Base-by-base conservation (phyloP, 2,113 vertebrate genomes). In the Festucalex cinctus region DNA sequence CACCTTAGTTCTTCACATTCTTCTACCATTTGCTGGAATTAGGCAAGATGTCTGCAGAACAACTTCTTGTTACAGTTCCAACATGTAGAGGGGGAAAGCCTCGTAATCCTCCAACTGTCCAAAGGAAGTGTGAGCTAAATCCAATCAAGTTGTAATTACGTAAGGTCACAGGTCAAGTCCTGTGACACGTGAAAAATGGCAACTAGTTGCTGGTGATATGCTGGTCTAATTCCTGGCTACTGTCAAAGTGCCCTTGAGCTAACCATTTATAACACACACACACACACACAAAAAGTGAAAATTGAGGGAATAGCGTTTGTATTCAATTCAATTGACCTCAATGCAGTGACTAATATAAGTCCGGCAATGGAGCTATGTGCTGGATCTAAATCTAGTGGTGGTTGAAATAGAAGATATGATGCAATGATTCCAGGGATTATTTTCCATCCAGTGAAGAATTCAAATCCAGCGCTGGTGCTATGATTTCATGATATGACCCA, bases 1-100 rank as follows among this genome's bases (percentile, higher is more conserved):
- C 14, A 28, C 14, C 20, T 39, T 60, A 10, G 36, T 39, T 20
- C 17, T 14, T 14, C 14, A 6, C 7, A 22, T 61, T 22, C 20
- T n/a, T 22, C 4, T 4, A 8, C 19, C 19, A 4, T n/a, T 32
- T 8, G 28, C 7, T 16, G 3, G 57, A 59, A 3, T 26, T 16
- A 5, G 44, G 17, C 6, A 16, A 16, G 17, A 5, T 28, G 28
- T 19, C 65, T 37, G 28, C 41, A 1, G 73, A 51, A 17, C 63
- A 61, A 57, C 69, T 74, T 46, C 44, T 17, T 46, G 5, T 46
- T 46, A 46, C 17, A 46, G 19, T 46, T 46, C 17, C 69, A 73
- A 74, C 65, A 46, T 22, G 0, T 22, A 2, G 46, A 65, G 60
- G 54, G 65, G 35, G 35, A 60, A 37, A 60, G 5, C 5, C 16